Conservation (phyloP, 1,140 invertebrate genomes). For the Diploscapter pachys region DNA sequence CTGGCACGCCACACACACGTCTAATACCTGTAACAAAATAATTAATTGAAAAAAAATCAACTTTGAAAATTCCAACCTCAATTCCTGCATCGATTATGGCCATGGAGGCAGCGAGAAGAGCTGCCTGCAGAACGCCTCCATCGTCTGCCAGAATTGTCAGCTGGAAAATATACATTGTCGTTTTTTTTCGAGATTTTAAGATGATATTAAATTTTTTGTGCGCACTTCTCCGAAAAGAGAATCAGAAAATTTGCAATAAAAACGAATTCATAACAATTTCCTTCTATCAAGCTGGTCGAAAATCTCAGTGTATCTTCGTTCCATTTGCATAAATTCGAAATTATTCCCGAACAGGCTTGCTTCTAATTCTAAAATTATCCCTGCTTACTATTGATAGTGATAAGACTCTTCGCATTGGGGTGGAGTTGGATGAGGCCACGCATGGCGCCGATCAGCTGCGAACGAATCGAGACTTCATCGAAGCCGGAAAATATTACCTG, state of each 20-base stretch:
- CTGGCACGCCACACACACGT: background rate
- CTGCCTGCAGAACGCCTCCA: slow-evolving; percentile 14
- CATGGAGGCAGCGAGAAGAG: background rate
- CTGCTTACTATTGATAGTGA: background rate
- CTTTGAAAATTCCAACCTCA: slow-evolving; percentile 1
- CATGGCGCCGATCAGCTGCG: slow-evolving; percentile 5
- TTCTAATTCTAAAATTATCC: background rate
- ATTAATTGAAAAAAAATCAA: background rate
- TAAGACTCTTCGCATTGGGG: background rate
- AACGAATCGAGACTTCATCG: background rate
- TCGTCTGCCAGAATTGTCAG: background rate
- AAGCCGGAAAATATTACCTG: background rate
- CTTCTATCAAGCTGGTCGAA: no score
- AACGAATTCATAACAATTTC: no score
- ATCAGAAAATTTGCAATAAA: no score
- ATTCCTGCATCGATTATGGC: slow-evolving; percentile 14
- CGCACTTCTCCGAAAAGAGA: background rate
- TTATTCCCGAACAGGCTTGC: no score
- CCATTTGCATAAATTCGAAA: background rate
- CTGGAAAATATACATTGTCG: background rate
- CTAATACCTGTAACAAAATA: slow-evolving; percentile 2
- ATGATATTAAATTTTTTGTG: background rate
- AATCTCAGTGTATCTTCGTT: no score
- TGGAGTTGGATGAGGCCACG: slow-evolving; percentile 7
- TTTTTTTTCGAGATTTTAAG: no score